phyloP scores from a whole-genome alignment of 2,888 invertebrate species.

The Cephus pygmeus region DNA sequence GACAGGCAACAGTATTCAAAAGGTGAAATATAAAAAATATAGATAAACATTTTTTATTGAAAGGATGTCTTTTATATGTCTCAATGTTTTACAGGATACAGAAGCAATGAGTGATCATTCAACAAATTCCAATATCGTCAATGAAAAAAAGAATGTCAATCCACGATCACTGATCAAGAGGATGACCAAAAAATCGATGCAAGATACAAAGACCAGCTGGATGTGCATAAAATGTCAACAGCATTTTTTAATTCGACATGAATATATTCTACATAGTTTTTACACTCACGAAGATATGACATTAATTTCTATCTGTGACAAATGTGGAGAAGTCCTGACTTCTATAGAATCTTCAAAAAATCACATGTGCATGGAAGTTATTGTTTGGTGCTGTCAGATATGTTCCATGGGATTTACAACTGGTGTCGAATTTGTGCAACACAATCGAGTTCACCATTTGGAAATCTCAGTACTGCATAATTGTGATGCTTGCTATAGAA shows the following conservation, averaged over 20 bases:
- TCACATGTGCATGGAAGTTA: conserved; percentile 16
- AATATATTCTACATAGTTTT: conserved; percentile 4
- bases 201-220: background rate
- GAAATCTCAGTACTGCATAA: conserved; percentile 27
- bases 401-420: background rate
- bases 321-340: background rate
- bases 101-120: background rate
- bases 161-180: background rate
- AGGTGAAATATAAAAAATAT: background rate
- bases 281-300: background rate
- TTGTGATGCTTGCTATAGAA: conserved; percentile 37
- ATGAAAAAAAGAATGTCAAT: background rate
- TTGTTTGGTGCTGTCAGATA: background rate
- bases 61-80: background rate
- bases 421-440: conserved; percentile 21
- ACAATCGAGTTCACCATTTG: conserved; percentile 25
- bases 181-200: background rate
- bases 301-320: background rate
- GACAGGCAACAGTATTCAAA: background rate
- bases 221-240: background rate
- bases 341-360: background rate
- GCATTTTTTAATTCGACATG: background rate
- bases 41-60: background rate
- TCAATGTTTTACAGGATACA: background rate
- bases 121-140: background rate